phyloP scores from a whole-genome alignment of 2,797 vertebrate genomes.

The Argentina silus region DNA sequence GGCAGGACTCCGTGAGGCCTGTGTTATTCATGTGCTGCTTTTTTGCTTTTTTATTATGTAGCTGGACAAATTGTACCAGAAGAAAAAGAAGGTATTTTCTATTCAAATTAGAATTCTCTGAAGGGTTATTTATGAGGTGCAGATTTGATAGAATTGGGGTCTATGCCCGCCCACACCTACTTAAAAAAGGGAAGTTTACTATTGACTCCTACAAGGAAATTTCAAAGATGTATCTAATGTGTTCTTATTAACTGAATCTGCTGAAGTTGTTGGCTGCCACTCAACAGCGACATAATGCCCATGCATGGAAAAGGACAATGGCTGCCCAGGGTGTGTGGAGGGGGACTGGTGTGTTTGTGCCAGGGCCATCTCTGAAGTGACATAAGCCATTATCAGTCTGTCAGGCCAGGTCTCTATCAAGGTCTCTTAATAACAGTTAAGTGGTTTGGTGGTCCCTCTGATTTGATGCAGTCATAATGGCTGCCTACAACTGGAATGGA shows the following conservation, averaged over 20 bases:
- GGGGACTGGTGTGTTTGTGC: slow-evolving; percentile 70
- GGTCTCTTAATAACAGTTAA: slow-evolving; percentile 78
- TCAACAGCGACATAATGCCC: slow-evolving; percentile 73
- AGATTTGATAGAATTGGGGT: neutral
- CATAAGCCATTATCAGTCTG: slow-evolving; percentile 82
- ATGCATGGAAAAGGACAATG: slow-evolving; percentile 75
- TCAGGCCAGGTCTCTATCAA: slow-evolving; percentile 73
- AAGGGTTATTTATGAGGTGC: neutral
- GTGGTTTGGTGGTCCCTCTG: slow-evolving; percentile 56
- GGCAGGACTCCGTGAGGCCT: slow-evolving; percentile 72
- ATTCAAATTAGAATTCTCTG: no score
- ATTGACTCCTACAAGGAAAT: slow-evolving; percentile 26
- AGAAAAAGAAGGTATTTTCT: neutral
- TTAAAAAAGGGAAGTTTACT: neutral
- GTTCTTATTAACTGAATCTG: slow-evolving; percentile 71
- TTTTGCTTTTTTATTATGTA: no score
- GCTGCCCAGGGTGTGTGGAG: slow-evolving; percentile 66
- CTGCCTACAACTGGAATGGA: neutral
- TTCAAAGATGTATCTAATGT: slow-evolving; percentile 74
- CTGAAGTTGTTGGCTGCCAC: slow-evolving; percentile 78
- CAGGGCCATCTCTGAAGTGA: slow-evolving; percentile 77
- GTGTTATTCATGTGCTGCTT: no score
- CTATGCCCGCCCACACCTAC: neutral
- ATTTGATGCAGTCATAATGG: slow-evolving; percentile 30
- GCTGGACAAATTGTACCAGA: no score